phyloP scores from a whole-genome alignment of 2,797 vertebrate species.

The Takifugu ocellatus region DNA sequence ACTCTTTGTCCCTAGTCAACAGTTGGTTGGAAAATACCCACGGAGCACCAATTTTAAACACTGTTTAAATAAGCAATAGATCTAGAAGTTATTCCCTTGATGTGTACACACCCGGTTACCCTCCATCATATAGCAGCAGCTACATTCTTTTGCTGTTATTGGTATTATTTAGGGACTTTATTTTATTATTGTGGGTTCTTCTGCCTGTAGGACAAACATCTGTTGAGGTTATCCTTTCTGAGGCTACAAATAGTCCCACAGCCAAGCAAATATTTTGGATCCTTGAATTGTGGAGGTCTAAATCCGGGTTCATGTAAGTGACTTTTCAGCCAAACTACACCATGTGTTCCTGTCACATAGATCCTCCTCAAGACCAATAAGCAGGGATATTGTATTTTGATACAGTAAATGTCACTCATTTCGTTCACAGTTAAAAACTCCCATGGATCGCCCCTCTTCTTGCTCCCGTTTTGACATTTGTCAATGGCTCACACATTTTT shows the following conservation, averaged over 20 bases:
- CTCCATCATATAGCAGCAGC: no score
- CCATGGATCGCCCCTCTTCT: no score
- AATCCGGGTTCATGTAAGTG: not conserved
- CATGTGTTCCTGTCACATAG: no score
- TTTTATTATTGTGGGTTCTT: slow-evolving; percentile 1
- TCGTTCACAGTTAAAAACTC: not conserved
- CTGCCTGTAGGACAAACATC: not conserved
- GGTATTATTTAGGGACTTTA: not conserved
- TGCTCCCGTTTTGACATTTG: no score
- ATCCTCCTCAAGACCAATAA: no score
- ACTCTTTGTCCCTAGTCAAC: slow-evolving; percentile 7
- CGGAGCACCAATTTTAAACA: not conserved
- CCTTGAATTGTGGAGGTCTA: slow-evolving; percentile 2
- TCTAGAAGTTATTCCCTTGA: slow-evolving; percentile 3
- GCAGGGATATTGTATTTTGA: not conserved
- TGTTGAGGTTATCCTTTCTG: not conserved
- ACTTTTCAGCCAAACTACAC: not conserved
- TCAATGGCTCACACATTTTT: slow-evolving; percentile 36
- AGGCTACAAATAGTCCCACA: not conserved
- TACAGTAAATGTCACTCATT: not conserved
- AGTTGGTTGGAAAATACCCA: slow-evolving; percentile 5
- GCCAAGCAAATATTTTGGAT: not conserved
- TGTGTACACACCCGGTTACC: not conserved
- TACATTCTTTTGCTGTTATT: no score
- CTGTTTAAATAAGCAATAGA: not conserved